phyloP scores from a whole-genome alignment of 2,113 vertebrate species.

The Anoura caudifer region DNA sequence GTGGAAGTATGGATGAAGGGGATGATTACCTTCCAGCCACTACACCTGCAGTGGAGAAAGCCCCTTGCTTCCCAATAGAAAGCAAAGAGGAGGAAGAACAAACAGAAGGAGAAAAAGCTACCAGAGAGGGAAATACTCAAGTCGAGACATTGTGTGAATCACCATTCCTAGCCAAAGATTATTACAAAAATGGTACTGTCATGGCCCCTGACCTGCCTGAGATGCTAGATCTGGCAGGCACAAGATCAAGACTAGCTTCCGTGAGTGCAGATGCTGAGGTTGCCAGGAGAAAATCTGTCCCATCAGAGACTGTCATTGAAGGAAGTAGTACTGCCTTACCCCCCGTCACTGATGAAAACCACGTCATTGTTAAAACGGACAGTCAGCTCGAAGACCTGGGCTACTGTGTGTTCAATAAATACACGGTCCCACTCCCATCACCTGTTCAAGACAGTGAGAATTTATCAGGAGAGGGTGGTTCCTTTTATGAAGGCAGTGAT shows the following conservation, averaged over 20 bases:
- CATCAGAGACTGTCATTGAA: slow-evolving; percentile 82
- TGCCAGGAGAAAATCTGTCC: slow-evolving; percentile 85
- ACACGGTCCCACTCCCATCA: slow-evolving; percentile 96
- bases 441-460: slow-evolving; percentile 90
- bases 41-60: slow-evolving; percentile 91
- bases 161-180: slow-evolving; percentile 84
- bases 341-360: slow-evolving; percentile 86
- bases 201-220: slow-evolving; percentile 97
- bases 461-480: slow-evolving; percentile 79
- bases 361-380: slow-evolving; percentile 87
- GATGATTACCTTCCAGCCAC: slow-evolving; percentile 95
- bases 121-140: slow-evolving; percentile 78
- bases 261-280: slow-evolving; percentile 89
- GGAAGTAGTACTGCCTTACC: slow-evolving; percentile 84
- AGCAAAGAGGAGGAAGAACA: slow-evolving; percentile 77
- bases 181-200: slow-evolving; percentile 91
- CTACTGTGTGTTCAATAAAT: slow-evolving; percentile 99
- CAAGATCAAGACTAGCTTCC: slow-evolving; percentile 90
- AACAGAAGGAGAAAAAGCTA: slow-evolving; percentile 63
- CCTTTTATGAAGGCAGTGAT: slow-evolving; percentile 83
- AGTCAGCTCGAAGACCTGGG: slow-evolving; percentile 96
- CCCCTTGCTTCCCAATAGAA: slow-evolving; percentile 87
- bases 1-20: slow-evolving; percentile 95
- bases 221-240: slow-evolving; percentile 95
- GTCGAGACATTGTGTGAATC: slow-evolving; percentile 85